Evolutionary conservation across 2,888 invertebrate genomes (phyloP).

Genomic region (Cantharis rufa): DNA sequence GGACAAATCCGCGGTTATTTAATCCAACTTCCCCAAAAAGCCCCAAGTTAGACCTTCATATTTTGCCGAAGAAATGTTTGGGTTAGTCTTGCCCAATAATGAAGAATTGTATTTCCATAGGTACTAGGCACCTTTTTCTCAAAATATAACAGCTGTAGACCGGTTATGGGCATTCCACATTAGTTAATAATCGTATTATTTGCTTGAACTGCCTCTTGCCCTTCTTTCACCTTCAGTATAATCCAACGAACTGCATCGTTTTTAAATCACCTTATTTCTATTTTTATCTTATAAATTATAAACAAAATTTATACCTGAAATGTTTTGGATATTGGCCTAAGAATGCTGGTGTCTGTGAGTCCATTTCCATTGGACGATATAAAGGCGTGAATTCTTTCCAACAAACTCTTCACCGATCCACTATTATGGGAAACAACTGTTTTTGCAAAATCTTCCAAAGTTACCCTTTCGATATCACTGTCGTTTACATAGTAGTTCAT

Average conservation of each 20-base stretch:
- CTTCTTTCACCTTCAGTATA: background rate
- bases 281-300: too few relatives aligned
- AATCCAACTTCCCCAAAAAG: too few relatives aligned
- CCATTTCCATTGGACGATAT: slow-evolving; percentile 60
- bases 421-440: slow-evolving; percentile 71
- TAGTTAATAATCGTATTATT: background rate
- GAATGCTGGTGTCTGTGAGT: slow-evolving; percentile 39
- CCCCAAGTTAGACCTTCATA: too few relatives aligned
- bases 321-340: slow-evolving; percentile 39
- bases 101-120: too few relatives aligned
- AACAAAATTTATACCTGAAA: slow-evolving; percentile 40
- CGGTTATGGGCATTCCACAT: too few relatives aligned
- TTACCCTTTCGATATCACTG: slow-evolving; percentile 51
- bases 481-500: slow-evolving; percentile 62
- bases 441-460: slow-evolving; percentile 72
- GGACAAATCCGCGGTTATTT: too few relatives aligned
- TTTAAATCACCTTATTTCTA: background rate
- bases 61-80: background rate
- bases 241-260: background rate
- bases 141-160: too few relatives aligned
- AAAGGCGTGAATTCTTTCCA: slow-evolving; percentile 69
- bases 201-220: background rate
- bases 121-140: too few relatives aligned
- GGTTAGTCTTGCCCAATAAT: background rate
- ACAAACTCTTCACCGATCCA: slow-evolving; percentile 65